Conservation (phyloP, 1,140 invertebrate genomes). For the Mamestra configurata region DNA sequence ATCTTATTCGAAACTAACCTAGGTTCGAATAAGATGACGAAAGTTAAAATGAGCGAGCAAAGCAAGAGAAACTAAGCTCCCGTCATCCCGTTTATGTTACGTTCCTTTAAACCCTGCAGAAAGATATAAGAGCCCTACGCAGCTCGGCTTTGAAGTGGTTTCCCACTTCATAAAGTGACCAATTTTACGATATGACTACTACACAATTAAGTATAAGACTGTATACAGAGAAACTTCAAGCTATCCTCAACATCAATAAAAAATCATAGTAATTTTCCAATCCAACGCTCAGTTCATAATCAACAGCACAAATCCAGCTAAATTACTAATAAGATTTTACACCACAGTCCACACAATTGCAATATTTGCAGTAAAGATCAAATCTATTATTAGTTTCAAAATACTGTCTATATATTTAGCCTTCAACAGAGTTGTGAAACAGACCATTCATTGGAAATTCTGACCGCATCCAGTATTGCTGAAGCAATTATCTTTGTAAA, state of each 20-base stretch:
- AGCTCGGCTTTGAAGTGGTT: no score
- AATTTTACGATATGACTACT: no score
- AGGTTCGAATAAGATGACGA: no score
- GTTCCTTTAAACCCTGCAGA: no score
- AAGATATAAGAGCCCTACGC: no score
- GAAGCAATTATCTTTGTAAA: constrained; percentile 35
- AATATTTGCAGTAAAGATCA: constrained; percentile 37
- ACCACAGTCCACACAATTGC: not conserved
- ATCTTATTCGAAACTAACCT: no score
- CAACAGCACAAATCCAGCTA: not conserved
- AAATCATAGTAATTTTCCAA: not conserved
- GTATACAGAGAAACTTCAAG: no score
- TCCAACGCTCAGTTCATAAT: not conserved
- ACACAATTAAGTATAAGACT: no score
- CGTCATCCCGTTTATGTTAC: no score
- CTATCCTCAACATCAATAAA: not conserved
- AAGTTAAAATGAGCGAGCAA: no score
- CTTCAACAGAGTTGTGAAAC: constrained; percentile 23
- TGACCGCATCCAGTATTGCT: constrained; percentile 4
- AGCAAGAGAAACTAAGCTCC: no score
- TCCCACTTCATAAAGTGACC: no score
- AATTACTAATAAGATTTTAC: not conserved
- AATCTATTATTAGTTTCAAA: constrained; percentile 24
- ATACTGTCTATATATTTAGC: constrained; percentile 11
- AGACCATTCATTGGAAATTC: constrained; percentile 30